Conservation (phyloP, 35 echinoderm and acorn worm genomes). For the Ophiothrix spiculata region DNA sequence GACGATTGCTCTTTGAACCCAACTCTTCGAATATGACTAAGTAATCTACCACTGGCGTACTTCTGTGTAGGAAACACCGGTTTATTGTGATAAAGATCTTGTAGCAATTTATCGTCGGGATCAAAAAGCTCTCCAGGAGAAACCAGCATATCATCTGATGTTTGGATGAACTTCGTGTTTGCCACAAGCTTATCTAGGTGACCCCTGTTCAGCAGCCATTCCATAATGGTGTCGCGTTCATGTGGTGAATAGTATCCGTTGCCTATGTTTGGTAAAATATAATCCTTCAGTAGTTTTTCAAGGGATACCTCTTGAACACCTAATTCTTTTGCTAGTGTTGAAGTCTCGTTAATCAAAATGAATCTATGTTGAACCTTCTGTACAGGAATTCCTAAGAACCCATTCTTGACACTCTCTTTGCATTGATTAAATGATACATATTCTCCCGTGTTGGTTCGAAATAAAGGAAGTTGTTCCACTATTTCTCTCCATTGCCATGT, state of each 20-base stretch:
- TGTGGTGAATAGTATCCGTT: not conserved
- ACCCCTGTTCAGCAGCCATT: not conserved
- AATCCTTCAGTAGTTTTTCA: not conserved
- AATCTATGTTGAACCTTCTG: not conserved
- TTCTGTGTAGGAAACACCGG: not conserved
- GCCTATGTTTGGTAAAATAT: slow-evolving; percentile 9
- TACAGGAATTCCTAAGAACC: not conserved
- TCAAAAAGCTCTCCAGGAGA: not conserved
- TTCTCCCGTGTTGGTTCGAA: not conserved
- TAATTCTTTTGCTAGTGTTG: not conserved
- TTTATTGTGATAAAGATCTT: not conserved
- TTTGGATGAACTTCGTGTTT: not conserved
- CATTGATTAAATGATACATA: not conserved
- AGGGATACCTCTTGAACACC: not conserved
- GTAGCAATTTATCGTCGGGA: not conserved
- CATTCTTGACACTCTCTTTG: not conserved
- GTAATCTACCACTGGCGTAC: slow-evolving; percentile 6
- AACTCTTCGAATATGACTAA: not conserved
- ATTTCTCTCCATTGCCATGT: not conserved
- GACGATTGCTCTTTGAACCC: not conserved
- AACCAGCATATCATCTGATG: not conserved
- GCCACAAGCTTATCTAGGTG: not conserved
- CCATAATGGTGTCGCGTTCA: not conserved
- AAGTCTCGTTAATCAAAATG: not conserved
- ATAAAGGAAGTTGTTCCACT: not conserved